Base-by-base conservation (phyloP, 2,797 vertebrate species). In the Pseudotriccus pelzelni region DNA sequence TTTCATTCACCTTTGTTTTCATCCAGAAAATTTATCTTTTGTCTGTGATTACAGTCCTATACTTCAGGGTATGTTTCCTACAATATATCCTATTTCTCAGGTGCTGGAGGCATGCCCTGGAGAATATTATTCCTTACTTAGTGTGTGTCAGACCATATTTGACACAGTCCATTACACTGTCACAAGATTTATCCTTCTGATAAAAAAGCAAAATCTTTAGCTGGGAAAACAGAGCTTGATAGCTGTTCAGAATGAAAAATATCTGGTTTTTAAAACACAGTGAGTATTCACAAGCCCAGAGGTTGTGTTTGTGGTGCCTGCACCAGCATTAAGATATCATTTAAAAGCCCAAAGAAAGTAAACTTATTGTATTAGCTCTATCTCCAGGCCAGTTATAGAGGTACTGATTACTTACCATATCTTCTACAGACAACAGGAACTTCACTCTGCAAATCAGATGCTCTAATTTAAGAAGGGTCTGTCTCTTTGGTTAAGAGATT, bases 111-210 rank as follows among this genome's bases (percentile, higher is more conserved):
- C 93, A 95, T 90, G 85, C 50, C 92, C 78, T 66, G 59, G 68
- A 66, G 94, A 89, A n/a, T 73, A 68, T 83, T 93, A 92, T 87
- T 95, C 83, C 90, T 91, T 96, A 95, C 93, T 96, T 94, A 96
- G 69, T 83, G 87, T 85, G 56, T 87, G 95, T 95, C 96, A 97
- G 92, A 69, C 87, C 52, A 53, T 50, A 90, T 97, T 97, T 96
- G 87, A 85, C 89, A 97, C 87, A 95, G 92, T 67, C 83, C 83
- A 93, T 96, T 94, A 94, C 85, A 64, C 87, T 89, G 80, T 84
- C 80, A 84, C 55, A 80, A 93, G 87, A 94, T 87, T 94, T 94
- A 95, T 91, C 88, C 80, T 87, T 78, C 83, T 89, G 80, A 93
- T 88, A 92, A 92, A 92, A 88, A 82, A 74, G 39, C 19, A 80